These are phyloP conservation scores for Adelosebastes latens DNA, from an alignment of 2,797 vertebrate species.

Conservation along the genomic window DNA sequence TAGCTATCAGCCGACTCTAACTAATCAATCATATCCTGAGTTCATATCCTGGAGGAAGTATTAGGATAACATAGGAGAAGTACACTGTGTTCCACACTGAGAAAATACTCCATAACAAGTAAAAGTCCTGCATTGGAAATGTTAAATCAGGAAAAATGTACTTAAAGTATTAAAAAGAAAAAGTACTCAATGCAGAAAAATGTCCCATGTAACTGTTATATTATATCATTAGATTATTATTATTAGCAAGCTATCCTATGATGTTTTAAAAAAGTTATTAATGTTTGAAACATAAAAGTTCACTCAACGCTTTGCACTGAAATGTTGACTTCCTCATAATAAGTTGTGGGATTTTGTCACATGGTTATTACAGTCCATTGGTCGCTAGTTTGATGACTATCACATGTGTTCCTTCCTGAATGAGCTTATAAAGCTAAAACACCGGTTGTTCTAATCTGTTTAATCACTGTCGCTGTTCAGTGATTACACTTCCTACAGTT, in stretches of 20 bases:
- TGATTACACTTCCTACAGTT: background rate
- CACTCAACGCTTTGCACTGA: background rate
- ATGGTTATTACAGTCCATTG: background rate
- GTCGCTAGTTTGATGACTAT: background rate
- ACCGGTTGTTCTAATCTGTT: background rate
- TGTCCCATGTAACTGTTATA: background rate
- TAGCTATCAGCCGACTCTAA: background rate
- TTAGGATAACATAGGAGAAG: background rate
- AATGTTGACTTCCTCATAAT: background rate
- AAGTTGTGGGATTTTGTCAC: background rate
- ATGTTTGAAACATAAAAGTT: background rate
- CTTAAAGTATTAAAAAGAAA: background rate
- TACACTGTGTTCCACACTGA: background rate
- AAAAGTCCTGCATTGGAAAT: background rate
- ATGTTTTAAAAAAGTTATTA: background rate
- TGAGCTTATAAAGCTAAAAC: background rate
- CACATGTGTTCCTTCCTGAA: background rate
- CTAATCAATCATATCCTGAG: slow-evolving; percentile 1
- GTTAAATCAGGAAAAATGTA: background rate
- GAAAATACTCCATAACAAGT: background rate
- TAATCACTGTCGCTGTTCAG: background rate
- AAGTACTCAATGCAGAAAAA: background rate
- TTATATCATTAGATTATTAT: background rate
- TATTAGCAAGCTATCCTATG: background rate
- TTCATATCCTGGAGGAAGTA: background rate